Evolutionary conservation across 2,888 invertebrate genomes (phyloP), one percentile per base, ranked within the genome.

Genomic region (Athrips mouffetella): DNA sequence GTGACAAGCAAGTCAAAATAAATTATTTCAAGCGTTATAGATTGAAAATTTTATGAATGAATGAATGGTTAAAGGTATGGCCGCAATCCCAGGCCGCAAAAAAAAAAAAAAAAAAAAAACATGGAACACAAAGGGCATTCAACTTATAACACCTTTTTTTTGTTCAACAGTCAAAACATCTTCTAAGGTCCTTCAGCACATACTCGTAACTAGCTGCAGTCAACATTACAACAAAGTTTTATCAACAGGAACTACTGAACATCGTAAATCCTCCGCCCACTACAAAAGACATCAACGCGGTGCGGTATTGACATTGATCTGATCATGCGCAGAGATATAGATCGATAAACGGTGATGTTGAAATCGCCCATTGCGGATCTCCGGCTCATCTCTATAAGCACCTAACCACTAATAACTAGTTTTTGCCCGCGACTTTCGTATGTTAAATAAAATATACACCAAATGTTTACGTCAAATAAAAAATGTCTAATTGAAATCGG

Each of bases 291-390:
- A 27, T 47, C 33, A 45, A 35, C 44, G 48, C 49, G 57, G 46
- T 58, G 48, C 49, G 57, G 46, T 58, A 49, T 54, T 58, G 60
- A 57, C 60, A 58, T 60, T 58, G 60, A 55, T 52, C 46, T 49
- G 41, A 29, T 41, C 18, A 5, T 37, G 5, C 33, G 33, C 16
- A 51, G 51, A 47, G 52, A 53, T 57, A 52, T 51, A 49, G 51
- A 44, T 53, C 48, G 21, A 44, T 31, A 31, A 31, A 6, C 42
- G 42, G 48, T 29, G 49, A 49, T 58, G 54, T 55, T 50, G 57
- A 55, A 53, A 57, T 47, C 49, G 21, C 16, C n/a, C 37, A 21
- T 45, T 49, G 40, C 49, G 48, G 48, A 54, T 48, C 47, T 54
- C 51, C 45, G 48, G 47, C 35, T 50, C 47, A 47, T 15, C 3